Percentiles rank a stretch among this genome's conserved stretches.
Evolutionary conservation across 2,888 invertebrate genomes (phyloP).

Genomic region (Octodonta nipae): DNA sequence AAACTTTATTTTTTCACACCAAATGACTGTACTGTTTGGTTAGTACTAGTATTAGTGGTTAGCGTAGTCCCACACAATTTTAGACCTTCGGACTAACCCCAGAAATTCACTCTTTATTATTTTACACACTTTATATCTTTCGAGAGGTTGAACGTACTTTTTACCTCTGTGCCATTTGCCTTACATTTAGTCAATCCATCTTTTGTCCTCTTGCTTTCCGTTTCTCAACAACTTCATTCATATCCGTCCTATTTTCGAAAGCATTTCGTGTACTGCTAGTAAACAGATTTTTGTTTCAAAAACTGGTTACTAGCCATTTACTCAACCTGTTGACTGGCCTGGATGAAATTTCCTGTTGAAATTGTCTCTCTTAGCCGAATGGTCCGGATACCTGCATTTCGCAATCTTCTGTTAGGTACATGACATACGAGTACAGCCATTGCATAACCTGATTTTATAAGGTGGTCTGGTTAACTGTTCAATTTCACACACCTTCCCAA

Average conservation of each 20-base stretch:
- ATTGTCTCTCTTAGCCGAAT: slow-evolving; percentile 1
- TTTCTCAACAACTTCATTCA: too few species aligned
- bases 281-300: too few species aligned
- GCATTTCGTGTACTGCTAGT: too few species aligned
- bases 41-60: too few species aligned
- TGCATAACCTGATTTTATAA: neutral
- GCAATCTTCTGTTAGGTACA: too few species aligned
- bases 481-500: too few species aligned
- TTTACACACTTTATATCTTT: neutral
- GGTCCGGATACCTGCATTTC: too few species aligned
- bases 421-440: neutral
- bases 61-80: too few species aligned
- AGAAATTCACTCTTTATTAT: neutral
- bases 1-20: too few species aligned
- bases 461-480: neutral
- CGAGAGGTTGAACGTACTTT: too few species aligned
- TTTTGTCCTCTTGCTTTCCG: neutral
- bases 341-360: neutral
- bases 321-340: neutral
- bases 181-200: neutral
- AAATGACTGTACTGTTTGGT: too few species aligned
- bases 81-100: neutral
- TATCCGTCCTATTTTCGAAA: too few species aligned
- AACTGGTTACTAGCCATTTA: slow-evolving; percentile 1
- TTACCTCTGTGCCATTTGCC: neutral